Conservation (phyloP, 2,797 vertebrate species). For the Fratercula arctica region DNA sequence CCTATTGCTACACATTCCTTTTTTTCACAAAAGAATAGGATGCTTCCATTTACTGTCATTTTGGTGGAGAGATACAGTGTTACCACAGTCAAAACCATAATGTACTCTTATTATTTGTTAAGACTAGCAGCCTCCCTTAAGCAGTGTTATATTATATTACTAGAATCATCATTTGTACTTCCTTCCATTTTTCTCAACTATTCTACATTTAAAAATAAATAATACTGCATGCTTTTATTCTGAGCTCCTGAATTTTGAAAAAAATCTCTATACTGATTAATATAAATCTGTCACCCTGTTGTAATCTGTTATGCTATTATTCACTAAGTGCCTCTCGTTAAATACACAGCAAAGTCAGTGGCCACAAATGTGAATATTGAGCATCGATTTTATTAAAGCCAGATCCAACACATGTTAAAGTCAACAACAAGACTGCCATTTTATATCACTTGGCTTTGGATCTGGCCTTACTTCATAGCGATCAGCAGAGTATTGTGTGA, state of each 20-base stretch:
- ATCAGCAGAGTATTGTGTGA: not conserved
- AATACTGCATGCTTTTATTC: not conserved
- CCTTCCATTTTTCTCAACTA: not conserved
- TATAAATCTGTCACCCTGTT: not conserved
- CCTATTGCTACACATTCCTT: not conserved
- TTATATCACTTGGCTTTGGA: not conserved
- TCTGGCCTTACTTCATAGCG: not conserved
- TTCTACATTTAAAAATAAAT: not conserved
- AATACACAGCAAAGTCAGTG: not conserved
- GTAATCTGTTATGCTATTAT: not conserved
- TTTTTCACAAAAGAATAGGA: not conserved
- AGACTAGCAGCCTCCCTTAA: not conserved
- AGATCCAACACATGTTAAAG: not conserved
- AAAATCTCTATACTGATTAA: not conserved
- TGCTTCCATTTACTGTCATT: not conserved
- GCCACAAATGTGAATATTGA: not conserved
- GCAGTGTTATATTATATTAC: not conserved
- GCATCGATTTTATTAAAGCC: not conserved
- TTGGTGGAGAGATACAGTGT: not conserved
- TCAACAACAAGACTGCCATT: not conserved
- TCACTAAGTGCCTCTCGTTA: not conserved
- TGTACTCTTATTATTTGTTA: not conserved
- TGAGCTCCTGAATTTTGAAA: not conserved
- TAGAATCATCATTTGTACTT: not conserved
- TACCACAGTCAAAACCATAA: not conserved